A percentile compares a stretch with the other conserved stretches of the same genome.
These are phyloP conservation scores for Asteroscopus sphinx DNA, from an alignment of 2,888 invertebrate species.

Conservation along the genomic window DNA sequence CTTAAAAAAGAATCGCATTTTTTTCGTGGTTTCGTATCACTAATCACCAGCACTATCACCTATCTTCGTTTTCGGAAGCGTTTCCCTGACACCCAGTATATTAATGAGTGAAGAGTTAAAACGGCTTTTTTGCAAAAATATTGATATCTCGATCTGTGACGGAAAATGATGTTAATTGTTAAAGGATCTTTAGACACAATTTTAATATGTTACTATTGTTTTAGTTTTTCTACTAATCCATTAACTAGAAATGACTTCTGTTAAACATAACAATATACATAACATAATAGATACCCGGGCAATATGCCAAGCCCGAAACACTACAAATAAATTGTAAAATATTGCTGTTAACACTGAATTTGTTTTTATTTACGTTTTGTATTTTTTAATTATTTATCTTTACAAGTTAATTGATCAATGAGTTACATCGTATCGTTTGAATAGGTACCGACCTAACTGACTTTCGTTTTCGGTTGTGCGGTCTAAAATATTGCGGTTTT, in stretches of 20 bases:
- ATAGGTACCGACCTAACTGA: no score
- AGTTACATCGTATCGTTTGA: neutral
- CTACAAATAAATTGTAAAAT: conserved; percentile 72
- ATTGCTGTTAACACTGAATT: conserved; percentile 53
- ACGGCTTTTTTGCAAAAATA: no score
- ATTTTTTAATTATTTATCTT: conserved; percentile 44
- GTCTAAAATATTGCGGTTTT: neutral
- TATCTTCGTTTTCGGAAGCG: no score
- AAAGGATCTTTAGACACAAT: conserved; percentile 20
- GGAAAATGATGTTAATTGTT: conserved; percentile 9
- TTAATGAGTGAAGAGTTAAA: no score
- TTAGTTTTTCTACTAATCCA: conserved; percentile 63
- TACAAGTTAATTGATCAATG: conserved; percentile 27
- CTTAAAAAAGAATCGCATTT: no score
- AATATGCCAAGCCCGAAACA: conserved; percentile 71
- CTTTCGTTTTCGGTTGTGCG: conserved; percentile 3
- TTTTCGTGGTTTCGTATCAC: no score
- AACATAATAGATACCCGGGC: conserved; percentile 73
- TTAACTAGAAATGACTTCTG: conserved; percentile 69
- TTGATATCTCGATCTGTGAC: neutral
- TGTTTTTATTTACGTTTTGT: conserved; percentile 59
- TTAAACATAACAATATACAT: no score
- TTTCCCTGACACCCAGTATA: no score
- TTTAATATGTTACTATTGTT: conserved; percentile 30
- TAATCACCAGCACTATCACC: no score